Evolutionary conservation across 1,140 invertebrate species (phyloP).

Genomic region (Helicoverpa armigera): DNA sequence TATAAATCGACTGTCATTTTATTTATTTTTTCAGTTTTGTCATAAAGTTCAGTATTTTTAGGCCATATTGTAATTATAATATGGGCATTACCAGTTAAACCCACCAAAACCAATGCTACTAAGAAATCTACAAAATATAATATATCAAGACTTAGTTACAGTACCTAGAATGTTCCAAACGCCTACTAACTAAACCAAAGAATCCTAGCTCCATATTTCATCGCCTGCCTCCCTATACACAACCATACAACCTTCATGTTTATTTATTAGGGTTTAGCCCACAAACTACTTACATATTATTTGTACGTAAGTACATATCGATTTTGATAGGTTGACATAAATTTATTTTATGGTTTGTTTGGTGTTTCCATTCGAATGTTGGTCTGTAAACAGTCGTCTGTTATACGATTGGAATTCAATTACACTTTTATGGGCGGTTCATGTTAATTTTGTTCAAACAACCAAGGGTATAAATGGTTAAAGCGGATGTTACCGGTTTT

Average conservation of each 20-base stretch:
- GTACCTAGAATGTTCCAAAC: neutral
- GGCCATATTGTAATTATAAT: no score
- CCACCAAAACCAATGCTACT: no score
- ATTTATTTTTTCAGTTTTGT: no score
- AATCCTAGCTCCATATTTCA: constrained; percentile 52
- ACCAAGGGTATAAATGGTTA: neutral
- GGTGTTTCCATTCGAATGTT: constrained; percentile 35
- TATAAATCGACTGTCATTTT: no score
- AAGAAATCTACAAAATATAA: no score
- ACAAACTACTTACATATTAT: constrained; percentile 46
- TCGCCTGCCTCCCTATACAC: constrained; percentile 39
- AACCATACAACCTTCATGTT: constrained; percentile 54
- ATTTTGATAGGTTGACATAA: constrained; percentile 46
- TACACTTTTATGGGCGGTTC: constrained; percentile 32
- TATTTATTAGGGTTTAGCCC: constrained; percentile 59
- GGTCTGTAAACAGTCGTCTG: constrained; percentile 43
- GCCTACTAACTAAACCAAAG: neutral
- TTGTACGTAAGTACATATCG: constrained; percentile 21
- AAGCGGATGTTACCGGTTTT: neutral
- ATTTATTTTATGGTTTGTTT: constrained; percentile 42
- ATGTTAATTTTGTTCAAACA: constrained; percentile 41
- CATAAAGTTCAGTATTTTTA: no score
- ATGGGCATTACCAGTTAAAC: no score
- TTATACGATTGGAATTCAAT: constrained; percentile 44
- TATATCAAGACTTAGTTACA: no score